These are phyloP conservation scores for Parapristionchus giblindavisi DNA, from an alignment of 2,888 invertebrate species.

Conservation along the genomic window DNA sequence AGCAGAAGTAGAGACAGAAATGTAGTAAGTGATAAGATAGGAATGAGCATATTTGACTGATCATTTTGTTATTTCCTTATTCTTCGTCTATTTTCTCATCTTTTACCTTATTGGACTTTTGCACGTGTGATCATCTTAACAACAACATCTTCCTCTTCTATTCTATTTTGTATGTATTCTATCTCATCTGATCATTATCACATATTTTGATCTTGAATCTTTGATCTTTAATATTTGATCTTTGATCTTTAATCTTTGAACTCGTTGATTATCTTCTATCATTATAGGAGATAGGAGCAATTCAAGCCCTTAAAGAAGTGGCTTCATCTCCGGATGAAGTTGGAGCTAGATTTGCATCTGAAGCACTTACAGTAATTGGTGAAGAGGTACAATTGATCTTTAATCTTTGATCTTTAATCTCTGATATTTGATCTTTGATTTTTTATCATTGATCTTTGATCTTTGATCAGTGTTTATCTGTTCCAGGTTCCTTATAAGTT, in stretches of 20 bases:
- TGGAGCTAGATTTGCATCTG: slow-evolving; percentile 89
- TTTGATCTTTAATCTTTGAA: background rate
- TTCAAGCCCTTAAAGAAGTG: slow-evolving; percentile 91
- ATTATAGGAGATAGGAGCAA: slow-evolving; percentile 87
- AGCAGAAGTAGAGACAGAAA: too few species aligned
- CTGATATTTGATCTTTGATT: background rate
- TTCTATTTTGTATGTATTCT: too few species aligned
- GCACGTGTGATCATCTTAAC: too few species aligned
- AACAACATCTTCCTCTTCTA: background rate
- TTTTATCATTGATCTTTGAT: background rate
- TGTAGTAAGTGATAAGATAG: too few species aligned
- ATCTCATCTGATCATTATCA: background rate
- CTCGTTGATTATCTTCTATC: background rate
- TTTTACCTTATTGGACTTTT: too few species aligned
- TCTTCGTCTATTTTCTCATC: too few species aligned
- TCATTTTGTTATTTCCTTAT: too few species aligned
- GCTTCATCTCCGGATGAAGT: slow-evolving; percentile 97
- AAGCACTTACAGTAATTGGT: slow-evolving; percentile 80
- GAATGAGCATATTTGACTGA: too few species aligned
- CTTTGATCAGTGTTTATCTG: background rate
- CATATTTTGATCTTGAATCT: background rate
- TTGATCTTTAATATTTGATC: background rate
- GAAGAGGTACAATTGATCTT: slow-evolving; percentile 73
- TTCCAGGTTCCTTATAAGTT: slow-evolving; percentile 92
- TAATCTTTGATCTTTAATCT: background rate